Base-by-base conservation (phyloP, 2,113 vertebrate species). In the Geococcyx californianus region DNA sequence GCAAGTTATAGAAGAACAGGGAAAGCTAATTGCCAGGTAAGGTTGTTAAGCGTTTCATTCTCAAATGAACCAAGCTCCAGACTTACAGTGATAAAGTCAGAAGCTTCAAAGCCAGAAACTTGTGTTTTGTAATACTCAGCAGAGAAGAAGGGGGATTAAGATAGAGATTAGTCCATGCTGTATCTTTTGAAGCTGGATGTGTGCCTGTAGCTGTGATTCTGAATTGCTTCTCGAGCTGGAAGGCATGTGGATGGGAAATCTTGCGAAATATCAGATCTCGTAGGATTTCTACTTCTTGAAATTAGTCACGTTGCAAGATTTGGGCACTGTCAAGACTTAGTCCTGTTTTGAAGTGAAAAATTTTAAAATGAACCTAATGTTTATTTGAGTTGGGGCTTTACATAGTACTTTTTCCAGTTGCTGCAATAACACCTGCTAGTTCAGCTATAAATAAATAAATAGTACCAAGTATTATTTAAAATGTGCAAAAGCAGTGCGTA, bases 181-280 rank as follows among this genome's bases (percentile, higher is more conserved):
- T 86, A 40, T 78, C 73, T 93, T n/a, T 64, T 84, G 84, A 80
- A 90, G 47, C n/a, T 95, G 90, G 91, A 70, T 89, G 44, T 0
- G 0, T 93, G 93, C 89, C 92, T 5, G 0, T 89, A 51, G 26
- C 69, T 78, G 76, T 89, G 80, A 47, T 81, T 90, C 83, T 77
- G 83, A 83, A 86, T 83, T 78, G 60, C 83, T 92, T 90, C 76
- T 89, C 68, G 84, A 67, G 49, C 64, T 94, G 76, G 72, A 93
- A 97, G 64, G 56, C 86, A 74, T 78, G 86, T 51, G 56, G 76
- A 81, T 84, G 45, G 76, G 76, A 90, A 95, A 90, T 81, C 62
- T 95, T 89, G 60, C 21, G 15, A 94, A 95, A 90, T 90, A 96
- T 21, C 79, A 84, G 68, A 67, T 93, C 84, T 91, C 52, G 33